Evolutionary conservation across 2,113 vertebrate species (phyloP), one percentile per base, ranked within the genome.

Genomic region (Stictonetta naevosa): DNA sequence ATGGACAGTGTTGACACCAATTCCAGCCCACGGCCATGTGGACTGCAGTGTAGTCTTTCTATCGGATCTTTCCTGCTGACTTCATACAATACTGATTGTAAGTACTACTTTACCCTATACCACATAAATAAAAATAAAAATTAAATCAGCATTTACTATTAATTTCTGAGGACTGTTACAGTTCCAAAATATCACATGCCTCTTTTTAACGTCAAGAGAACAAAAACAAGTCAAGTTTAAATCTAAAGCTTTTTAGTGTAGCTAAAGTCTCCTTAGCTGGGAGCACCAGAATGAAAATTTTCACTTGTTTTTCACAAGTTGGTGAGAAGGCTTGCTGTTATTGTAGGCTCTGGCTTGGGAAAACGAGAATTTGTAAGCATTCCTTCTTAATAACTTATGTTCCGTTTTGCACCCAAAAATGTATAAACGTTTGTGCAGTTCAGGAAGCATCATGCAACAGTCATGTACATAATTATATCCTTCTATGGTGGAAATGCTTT

Each of bases 11-110:
- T 60, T 89, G 81, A 93, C 48, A 12, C 72, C 74, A 93, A 18
- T 52, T 19, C 56, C 58, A 79, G 59, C 4, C 0, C 8, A 34
- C 78, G 52, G 56, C 46, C 81, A 29, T 72, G 56, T 40, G 28
- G 28, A 36, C 40, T 21, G 56, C 64, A 46, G 56, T 58, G 40
- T 8, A 95, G 88, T 29, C 44, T 53, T 84, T 44, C 53, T 40
- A 67, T 81, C 77, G 62, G 46, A 84, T 86, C 81, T 86, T 94
- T 94, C n/a, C 69, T 42, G 73, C 46, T 89, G 60, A 60, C 56
- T 82, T 76, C 50, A n/a, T 11, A 21, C 18, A 50, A 25, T 55
- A 36, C 8, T 55, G 28, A 74, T 48, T 80, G 17, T 53, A 60
- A 56, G 9, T 29, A 15, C 64, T 48, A 31, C 40, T 71, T 77